Percentiles rank a stretch among this genome's conserved stretches.
These are phyloP conservation scores for Dendrolimus kikuchii DNA, from an alignment of 1,140 invertebrate species.

Conservation along the genomic window DNA sequence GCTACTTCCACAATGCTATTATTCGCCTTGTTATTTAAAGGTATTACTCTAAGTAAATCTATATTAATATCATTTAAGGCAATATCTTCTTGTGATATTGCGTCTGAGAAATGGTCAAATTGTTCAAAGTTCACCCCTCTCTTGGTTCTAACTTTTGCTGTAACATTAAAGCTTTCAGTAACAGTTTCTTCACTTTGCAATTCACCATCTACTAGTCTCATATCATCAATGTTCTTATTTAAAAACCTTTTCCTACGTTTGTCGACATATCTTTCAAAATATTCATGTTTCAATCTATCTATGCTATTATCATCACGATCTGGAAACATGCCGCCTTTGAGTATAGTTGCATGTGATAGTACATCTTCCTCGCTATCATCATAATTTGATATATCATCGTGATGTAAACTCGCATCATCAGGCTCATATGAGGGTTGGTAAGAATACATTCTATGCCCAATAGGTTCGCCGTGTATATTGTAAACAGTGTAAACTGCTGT, in stretches of 20 bases:
- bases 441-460: conserved; percentile 60
- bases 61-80: conserved; percentile 31
- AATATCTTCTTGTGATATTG: conserved; percentile 24
- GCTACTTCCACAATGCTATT: conserved; percentile 33
- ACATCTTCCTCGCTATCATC: conserved; percentile 25
- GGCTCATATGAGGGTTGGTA: conserved; percentile 66
- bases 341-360: conserved; percentile 35
- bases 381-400: conserved; percentile 39
- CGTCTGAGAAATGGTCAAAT: conserved; percentile 31
- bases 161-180: conserved; percentile 12
- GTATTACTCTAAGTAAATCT: conserved; percentile 50
- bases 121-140: conserved; percentile 43
- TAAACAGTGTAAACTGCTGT: conserved; percentile 63
- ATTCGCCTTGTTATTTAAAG: conserved; percentile 8
- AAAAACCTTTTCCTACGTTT: conserved; percentile 58
- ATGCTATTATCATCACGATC: conserved; percentile 50
- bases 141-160: conserved; percentile 33
- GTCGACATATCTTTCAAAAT: conserved; percentile 62
- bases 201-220: conserved; percentile 36
- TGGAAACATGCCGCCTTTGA: conserved; percentile 57
- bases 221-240: conserved; percentile 37
- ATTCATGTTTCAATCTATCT: conserved; percentile 59
- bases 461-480: conserved; percentile 60
- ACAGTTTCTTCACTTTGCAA: conserved; percentile 37
- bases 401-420: conserved; percentile 41